Conservation (phyloP, 2,113 vertebrate species). For the Perccottus glenii region DNA sequence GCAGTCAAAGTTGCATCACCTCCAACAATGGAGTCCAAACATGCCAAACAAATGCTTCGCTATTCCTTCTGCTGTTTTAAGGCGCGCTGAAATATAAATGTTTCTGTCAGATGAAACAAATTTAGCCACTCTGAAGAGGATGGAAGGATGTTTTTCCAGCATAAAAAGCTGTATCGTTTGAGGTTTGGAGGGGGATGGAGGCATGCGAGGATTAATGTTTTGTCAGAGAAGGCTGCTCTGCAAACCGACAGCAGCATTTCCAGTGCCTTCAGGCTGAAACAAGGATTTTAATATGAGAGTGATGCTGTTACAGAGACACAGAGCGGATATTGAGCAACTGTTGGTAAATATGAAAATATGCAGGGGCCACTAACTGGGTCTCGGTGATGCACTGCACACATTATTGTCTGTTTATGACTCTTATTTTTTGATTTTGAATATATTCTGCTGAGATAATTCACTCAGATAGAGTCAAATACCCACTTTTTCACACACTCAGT, state of each 20-base stretch:
- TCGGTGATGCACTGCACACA: conserved; percentile 16
- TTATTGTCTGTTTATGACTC: conserved; percentile 10
- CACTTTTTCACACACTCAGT: neutral
- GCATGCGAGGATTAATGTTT: conserved; percentile 63
- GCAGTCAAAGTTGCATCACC: conserved; percentile 9
- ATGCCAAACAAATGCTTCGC: neutral
- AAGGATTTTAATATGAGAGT: conserved; percentile 57
- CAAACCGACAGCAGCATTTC: conserved; percentile 69
- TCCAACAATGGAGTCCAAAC: neutral
- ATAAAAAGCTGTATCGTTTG: conserved; percentile 48
- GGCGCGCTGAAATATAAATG: conserved; percentile 38
- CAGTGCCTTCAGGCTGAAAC: conserved; percentile 59
- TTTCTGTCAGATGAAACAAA: conserved; percentile 33
- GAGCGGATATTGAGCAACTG: conserved; percentile 12
- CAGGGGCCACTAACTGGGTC: conserved; percentile 30
- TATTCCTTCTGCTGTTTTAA: conserved; percentile 12
- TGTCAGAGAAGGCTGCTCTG: conserved; percentile 62
- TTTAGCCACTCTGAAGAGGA: conserved; percentile 3
- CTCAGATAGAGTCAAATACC: neutral
- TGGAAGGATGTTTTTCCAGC: conserved; percentile 23
- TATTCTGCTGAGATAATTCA: conserved; percentile 7
- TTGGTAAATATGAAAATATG: conserved; percentile 34
- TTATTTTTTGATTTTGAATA: conserved; percentile 1
- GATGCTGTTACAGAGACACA: conserved; percentile 46
- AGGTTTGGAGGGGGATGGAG: conserved; percentile 55